These are phyloP conservation scores for Echeneis naucrates DNA, from an alignment of 2,797 vertebrate species.

Conservation along the genomic window DNA sequence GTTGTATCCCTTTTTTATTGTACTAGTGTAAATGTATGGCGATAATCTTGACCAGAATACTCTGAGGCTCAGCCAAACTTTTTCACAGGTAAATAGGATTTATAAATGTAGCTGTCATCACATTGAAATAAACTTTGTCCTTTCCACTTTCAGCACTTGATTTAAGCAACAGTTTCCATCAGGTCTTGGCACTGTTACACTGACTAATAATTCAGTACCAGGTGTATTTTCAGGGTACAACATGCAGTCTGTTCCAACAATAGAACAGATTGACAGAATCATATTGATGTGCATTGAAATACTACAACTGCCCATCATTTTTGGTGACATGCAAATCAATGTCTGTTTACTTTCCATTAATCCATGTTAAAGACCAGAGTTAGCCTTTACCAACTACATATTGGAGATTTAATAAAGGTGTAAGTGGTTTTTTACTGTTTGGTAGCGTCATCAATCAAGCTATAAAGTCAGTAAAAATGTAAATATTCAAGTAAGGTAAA, in stretches of 20 bases:
- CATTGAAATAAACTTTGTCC: constrained; percentile 36
- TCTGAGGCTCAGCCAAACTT: constrained; percentile 32
- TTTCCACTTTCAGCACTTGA: constrained; percentile 20
- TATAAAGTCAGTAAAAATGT: too few relatives aligned
- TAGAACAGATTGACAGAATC: constrained; percentile 32
- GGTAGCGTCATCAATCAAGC: too few relatives aligned
- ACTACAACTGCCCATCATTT: constrained; percentile 2
- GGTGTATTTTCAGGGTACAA: background rate
- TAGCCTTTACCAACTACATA: background rate
- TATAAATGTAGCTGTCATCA: constrained; percentile 29
- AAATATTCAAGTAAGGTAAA: too few relatives aligned
- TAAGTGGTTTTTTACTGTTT: too few relatives aligned
- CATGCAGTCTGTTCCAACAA: constrained; percentile 14
- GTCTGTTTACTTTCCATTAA: background rate
- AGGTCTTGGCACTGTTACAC: background rate
- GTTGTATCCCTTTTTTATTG: constrained; percentile 8
- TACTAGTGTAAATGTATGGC: constrained; percentile 7
- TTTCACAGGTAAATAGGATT: constrained; percentile 28
- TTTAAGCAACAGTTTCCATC: constrained; percentile 23
- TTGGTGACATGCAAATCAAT: background rate
- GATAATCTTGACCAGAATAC: constrained; percentile 29
- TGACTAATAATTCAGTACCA: constrained; percentile 15
- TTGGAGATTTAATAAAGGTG: too few relatives aligned
- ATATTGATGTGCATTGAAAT: constrained; percentile 8
- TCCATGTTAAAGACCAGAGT: background rate